phyloP scores from a whole-genome alignment of 2,113 vertebrate genomes.

The Barbus barbus region DNA sequence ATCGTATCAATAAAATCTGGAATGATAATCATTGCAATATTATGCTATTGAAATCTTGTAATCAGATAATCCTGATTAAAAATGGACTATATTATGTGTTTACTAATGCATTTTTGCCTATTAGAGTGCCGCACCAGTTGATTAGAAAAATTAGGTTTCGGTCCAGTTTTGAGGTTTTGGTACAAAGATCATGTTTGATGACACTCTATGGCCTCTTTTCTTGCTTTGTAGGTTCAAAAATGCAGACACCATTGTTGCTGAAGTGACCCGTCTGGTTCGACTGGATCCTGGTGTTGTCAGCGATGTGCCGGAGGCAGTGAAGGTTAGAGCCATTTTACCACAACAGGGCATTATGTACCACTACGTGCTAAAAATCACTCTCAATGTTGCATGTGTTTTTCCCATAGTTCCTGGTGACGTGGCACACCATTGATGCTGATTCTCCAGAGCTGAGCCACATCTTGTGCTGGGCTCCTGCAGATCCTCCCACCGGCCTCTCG shows the following conservation, averaged over 20 bases:
- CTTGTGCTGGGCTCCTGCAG: constrained; percentile 93
- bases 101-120: not conserved
- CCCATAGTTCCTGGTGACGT: constrained; percentile 92
- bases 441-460: constrained; percentile 96
- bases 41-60: too few relatives aligned
- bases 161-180: not conserved
- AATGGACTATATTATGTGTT: not conserved
- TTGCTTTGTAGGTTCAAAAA: constrained; percentile 88
- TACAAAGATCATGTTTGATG: not conserved
- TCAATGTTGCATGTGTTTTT: constrained; percentile 16
- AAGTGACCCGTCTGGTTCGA: constrained; percentile 93
- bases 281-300: constrained; percentile 94
- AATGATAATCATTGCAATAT: too few relatives aligned
- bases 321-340: constrained; percentile 71
- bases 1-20: too few relatives aligned
- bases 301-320: constrained; percentile 94
- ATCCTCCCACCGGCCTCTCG: constrained; percentile 94
- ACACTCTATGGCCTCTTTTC: not conserved
- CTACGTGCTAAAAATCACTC: not conserved
- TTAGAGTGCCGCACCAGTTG: not conserved
- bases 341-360: not conserved
- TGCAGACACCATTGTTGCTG: constrained; percentile 92
- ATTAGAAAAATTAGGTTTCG: not conserved
- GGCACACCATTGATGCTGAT: constrained; percentile 97
- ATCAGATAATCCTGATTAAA: not conserved